Evolutionary conservation across 2,888 invertebrate species (phyloP).

Genomic region (Lypha dubia): DNA sequence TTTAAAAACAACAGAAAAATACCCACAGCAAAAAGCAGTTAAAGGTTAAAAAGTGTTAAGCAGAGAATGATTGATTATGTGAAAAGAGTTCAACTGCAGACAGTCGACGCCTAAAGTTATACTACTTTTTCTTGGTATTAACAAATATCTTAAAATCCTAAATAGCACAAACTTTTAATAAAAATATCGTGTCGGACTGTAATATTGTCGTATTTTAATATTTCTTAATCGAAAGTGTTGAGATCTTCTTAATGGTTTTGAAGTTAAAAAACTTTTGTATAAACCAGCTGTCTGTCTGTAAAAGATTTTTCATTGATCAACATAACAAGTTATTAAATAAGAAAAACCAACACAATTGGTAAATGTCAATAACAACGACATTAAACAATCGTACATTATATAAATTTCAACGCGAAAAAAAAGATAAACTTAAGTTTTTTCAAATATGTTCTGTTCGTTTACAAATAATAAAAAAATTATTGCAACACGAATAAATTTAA

Average conservation of each 20-base stretch:
- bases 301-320: not conserved
- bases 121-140: slow-evolving; percentile 20
- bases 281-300: slow-evolving; percentile 18
- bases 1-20: too few relatives aligned
- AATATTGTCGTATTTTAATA: not conserved
- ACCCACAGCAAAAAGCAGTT: too few relatives aligned
- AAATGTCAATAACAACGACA: slow-evolving; percentile 1
- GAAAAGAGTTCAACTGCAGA: not conserved
- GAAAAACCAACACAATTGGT: slow-evolving; percentile 17
- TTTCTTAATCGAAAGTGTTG: not conserved
- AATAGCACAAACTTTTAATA: not conserved
- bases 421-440: not conserved
- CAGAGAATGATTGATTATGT: slow-evolving; percentile 59
- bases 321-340: too few relatives aligned
- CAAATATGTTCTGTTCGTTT: too few relatives aligned
- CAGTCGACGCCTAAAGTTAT: slow-evolving; percentile 56
- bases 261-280: slow-evolving; percentile 8
- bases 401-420: not conserved
- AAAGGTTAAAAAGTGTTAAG: not conserved
- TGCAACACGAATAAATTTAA: not conserved
- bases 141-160: not conserved
- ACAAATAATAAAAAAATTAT: slow-evolving; percentile 4
- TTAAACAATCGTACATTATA: not conserved
- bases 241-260: slow-evolving; percentile 27
- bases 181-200: not conserved